These are phyloP conservation scores for Anseranas semipalmata DNA, from an alignment of 2,113 vertebrate genomes.

Conservation along the genomic window DNA sequence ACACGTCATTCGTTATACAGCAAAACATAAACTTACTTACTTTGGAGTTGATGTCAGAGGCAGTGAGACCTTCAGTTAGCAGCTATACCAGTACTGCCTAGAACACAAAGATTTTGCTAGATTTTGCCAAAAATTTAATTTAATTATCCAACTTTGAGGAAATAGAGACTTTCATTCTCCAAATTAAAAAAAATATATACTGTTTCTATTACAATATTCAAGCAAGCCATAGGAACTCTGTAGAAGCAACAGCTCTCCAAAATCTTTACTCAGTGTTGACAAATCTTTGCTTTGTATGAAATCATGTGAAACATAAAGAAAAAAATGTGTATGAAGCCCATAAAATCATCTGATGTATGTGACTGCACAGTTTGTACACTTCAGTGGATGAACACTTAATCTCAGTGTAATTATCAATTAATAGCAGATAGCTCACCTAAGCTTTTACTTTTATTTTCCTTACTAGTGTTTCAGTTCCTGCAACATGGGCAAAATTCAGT, in stretches of 20 bases:
- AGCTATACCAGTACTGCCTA: not conserved
- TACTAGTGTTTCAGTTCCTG: conserved; percentile 62
- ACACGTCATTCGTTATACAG: not conserved
- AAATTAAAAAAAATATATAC: not conserved
- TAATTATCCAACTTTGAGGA: not conserved
- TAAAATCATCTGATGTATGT: not conserved
- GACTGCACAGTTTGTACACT: not conserved
- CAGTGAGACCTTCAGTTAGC: not conserved
- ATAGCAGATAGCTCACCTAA: not conserved
- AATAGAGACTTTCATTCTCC: not conserved
- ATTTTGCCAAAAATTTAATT: not conserved
- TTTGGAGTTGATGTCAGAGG: not conserved
- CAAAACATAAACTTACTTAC: not conserved
- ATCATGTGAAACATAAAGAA: not conserved
- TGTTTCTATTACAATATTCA: not conserved
- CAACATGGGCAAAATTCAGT: conserved; percentile 76
- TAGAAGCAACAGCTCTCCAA: not conserved
- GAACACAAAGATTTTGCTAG: not conserved
- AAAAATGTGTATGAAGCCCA: not conserved
- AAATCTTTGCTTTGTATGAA: not conserved
- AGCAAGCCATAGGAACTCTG: not conserved
- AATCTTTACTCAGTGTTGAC: not conserved
- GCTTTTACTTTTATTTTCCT: not conserved
- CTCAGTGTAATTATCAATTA: not conserved
- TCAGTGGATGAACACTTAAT: not conserved